Conservation (phyloP, 2,888 invertebrate genomes). For the Melieria crassipennis region DNA sequence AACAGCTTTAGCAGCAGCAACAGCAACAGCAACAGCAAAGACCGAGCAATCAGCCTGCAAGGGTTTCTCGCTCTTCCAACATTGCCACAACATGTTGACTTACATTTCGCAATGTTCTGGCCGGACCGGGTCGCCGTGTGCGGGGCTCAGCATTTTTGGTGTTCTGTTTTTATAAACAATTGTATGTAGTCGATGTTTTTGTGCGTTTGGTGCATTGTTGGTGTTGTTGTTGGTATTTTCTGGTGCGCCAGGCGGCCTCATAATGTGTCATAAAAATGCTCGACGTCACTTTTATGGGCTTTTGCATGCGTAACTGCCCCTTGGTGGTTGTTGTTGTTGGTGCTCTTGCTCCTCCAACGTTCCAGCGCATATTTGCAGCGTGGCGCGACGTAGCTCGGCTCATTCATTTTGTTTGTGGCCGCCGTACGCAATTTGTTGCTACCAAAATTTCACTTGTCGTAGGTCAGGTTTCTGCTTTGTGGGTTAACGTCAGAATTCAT, state of each 20-base stretch:
- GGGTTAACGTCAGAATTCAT: conserved; percentile 16
- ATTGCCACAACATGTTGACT: no score
- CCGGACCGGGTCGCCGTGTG: no score
- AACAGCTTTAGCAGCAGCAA: background rate
- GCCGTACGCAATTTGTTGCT: conserved; percentile 36
- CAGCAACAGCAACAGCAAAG: conserved; percentile 5
- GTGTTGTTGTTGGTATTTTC: no score
- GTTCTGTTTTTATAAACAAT: no score
- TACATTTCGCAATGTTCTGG: no score
- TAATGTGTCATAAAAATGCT: background rate
- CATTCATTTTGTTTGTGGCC: conserved; percentile 17
- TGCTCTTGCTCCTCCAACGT: background rate
- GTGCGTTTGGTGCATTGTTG: no score
- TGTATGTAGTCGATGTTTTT: no score
- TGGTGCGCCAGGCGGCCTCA: background rate
- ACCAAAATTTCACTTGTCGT: conserved; percentile 55
- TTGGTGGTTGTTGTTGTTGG: conserved; percentile 22
- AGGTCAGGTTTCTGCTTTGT: conserved; percentile 51
- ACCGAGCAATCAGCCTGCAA: conserved; percentile 2
- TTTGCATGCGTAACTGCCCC: conserved; percentile 23
- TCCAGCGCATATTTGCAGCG: no score
- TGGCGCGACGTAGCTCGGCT: background rate
- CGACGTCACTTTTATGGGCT: conserved; percentile 12
- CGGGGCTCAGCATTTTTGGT: no score
- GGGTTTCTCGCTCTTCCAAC: conserved; percentile 9